These are phyloP conservation scores for Ctenopoma kingsleyae DNA, from an alignment of 2,797 vertebrate genomes.

Conservation along the genomic window DNA sequence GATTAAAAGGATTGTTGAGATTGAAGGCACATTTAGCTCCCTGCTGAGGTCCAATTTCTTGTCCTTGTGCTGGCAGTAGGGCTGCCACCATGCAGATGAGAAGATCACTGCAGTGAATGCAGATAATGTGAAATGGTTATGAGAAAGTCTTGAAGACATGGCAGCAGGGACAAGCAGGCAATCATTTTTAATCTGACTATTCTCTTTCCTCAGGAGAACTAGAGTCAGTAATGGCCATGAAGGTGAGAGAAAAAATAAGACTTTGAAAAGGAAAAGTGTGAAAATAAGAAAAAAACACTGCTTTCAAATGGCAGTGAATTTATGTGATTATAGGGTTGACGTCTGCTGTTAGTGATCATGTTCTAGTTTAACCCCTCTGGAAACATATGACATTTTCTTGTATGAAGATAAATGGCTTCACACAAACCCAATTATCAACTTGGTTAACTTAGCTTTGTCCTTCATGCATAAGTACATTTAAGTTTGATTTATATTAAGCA, in stretches of 20 bases:
- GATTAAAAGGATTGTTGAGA: constrained; percentile 89
- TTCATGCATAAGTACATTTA: constrained; percentile 45
- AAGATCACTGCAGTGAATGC: constrained; percentile 67
- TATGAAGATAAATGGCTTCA: constrained; percentile 48
- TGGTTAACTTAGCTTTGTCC: constrained; percentile 31
- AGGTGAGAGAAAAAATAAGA: constrained; percentile 40
- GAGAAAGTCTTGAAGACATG: constrained; percentile 57
- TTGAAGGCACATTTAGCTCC: constrained; percentile 86
- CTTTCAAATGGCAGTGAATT: constrained; percentile 15
- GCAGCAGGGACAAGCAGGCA: constrained; percentile 63
- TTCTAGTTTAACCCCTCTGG: constrained; percentile 25
- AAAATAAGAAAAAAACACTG: background rate
- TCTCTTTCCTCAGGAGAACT: constrained; percentile 49
- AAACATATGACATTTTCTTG: constrained; percentile 45
- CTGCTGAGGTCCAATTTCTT: constrained; percentile 82
- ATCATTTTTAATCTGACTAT: constrained; percentile 72
- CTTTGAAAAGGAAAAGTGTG: constrained; percentile 6
- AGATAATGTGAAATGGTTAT: constrained; percentile 69
- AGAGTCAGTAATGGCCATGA: constrained; percentile 30
- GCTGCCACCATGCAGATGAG: constrained; percentile 82
- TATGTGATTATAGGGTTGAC: constrained; percentile 19
- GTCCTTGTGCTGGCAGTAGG: constrained; percentile 66
- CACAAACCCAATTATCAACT: constrained; percentile 53
- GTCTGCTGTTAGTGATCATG: constrained; percentile 26
- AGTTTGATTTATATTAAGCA: constrained; percentile 15